Evolutionary conservation across 2,888 invertebrate species (phyloP), one percentile per base, ranked within the genome.

Genomic region (Scotopteryx bipunctaria): DNA sequence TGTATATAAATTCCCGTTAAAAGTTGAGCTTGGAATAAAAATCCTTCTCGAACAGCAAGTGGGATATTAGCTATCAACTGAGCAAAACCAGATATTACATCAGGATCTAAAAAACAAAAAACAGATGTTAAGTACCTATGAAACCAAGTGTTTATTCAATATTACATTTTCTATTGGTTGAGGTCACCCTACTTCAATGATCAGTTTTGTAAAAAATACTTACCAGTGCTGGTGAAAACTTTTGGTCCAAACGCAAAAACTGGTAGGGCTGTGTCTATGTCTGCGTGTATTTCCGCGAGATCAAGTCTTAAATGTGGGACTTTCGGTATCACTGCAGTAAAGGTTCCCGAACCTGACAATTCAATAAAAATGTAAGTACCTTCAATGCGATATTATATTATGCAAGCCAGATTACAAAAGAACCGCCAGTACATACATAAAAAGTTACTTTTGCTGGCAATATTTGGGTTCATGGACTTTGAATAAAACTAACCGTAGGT

Each of bases 241-340:
- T 6, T 33, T 2, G 55, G 51, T 6, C 51, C 51, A 8, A 44
- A 9, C 2, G 27, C 8, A 3, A 47, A 44, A 8, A 15, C 16
- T 1, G 46, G 55, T 1, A 29, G 5, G 1, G 25, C n/a, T 3
- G 40, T 32, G 9, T 47, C 36, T 2, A 47, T 9, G 15, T 43
- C 16, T 1, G 40, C 55, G 11, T 51, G 51, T 16, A 51, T 25
- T 13, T 51, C 51, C 1, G 47, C 55, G 11, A 40, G 14, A 14
- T 55, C 55, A 11, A 55, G 13, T 4, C 43, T 37, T 8, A 55
- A 43, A 3, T 35, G 46, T 0, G 50, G 47, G 4, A 47, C 27
- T n/a, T 27, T 51, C 0, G 55, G 51, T 19, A 55, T 47, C 3
- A 55, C 43, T n/a, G 43, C 55, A 1, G 55, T 55, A 13, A 55